Evolutionary conservation across 2,113 vertebrate genomes (phyloP), one percentile per base, ranked within the genome.

Genomic region (Pseudorasbora parva): DNA sequence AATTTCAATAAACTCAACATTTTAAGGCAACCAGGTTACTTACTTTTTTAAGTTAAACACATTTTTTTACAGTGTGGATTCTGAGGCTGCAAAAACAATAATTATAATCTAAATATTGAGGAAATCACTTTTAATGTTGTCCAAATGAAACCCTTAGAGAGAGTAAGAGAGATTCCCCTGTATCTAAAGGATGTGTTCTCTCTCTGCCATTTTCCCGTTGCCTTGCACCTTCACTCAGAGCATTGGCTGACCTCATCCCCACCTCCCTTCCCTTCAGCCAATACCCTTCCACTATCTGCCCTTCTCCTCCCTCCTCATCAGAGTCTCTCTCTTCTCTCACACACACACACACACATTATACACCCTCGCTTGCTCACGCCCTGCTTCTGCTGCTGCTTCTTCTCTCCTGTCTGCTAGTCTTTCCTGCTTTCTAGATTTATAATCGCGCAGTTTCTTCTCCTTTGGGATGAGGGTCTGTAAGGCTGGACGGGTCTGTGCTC

Each of bases 381-480:
- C 84, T 73, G 80, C 73, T 71, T 4, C 51, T 80, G 25, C 49
- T 76, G 74, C 56, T 59, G 41, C 19, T 33, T 57, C 77, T 81
- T 25, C 14, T 41, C 66, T 79, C 33, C 57, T 56, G 15, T 51
- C 51, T 73, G 43, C 77, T 64, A 43, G 21, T 64, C 33, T 62
- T 59, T 33, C 66, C 64, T 14, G 74, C 60, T 25, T 49, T 49
- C 14, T 85, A 49, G 41, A 83, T 66, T 74, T 78, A n/a, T 69
- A 47, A 27, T 76, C 71, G 7, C 2, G 25, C n/a, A 77, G 68
- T 54, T 25, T 54, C 14, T 57, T 57, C 60, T 23, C 21, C 49
- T 30, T 59, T 62, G 87, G 51, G 77, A 87, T 90, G 88, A 79
- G 74, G 79, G 75, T 66, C 21, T 84, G 73, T 74, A 82, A 86